phyloP scores from a whole-genome alignment of 2,888 invertebrate species.

The Drosophila pseudotalamancana region DNA sequence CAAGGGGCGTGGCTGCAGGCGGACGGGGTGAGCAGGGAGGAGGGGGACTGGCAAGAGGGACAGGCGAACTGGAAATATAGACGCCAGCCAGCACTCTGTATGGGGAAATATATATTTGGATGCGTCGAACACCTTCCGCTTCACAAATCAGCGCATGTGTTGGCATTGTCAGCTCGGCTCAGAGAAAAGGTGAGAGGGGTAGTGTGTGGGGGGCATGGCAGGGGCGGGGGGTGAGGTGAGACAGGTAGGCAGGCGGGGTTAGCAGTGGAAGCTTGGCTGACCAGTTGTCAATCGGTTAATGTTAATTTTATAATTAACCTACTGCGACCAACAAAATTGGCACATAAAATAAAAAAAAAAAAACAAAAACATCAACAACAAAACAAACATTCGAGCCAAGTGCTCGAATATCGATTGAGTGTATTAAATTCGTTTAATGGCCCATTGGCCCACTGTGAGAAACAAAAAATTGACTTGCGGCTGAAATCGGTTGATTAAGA shows the following conservation, averaged over 20 bases:
- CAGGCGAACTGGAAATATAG: conserved; percentile 34
- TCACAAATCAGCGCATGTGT: conserved; percentile 74
- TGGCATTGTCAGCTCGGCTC: conserved; percentile 47
- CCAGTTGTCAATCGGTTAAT: conserved; percentile 71
- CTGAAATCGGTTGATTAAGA: conserved; percentile 4
- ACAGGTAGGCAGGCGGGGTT: background rate
- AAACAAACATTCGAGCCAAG: conserved; percentile 33
- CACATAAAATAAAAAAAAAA: conserved; percentile 7
- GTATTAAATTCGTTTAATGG: conserved; percentile 31
- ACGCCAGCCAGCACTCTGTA: conserved; percentile 18
- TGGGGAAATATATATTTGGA: conserved; percentile 65
- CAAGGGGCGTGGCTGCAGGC: conserved; percentile 45
- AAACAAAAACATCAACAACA: conserved; percentile 6
- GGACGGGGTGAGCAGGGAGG: background rate
- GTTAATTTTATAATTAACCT: conserved; percentile 74
- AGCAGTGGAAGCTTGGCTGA: conserved; percentile 52
- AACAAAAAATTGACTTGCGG: background rate
- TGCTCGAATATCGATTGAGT: conserved; percentile 43
- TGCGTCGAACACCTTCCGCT: conserved; percentile 78
- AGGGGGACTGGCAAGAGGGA: conserved; percentile 1
- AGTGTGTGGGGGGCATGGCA: background rate
- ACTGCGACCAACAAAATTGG: conserved; percentile 38
- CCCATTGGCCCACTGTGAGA: conserved; percentile 15
- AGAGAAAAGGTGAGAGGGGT: background rate
- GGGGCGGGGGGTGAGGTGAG: too few species aligned